These are phyloP conservation scores for Kradibia gibbosae DNA, from an alignment of 1,140 invertebrate genomes.

Conservation along the genomic window DNA sequence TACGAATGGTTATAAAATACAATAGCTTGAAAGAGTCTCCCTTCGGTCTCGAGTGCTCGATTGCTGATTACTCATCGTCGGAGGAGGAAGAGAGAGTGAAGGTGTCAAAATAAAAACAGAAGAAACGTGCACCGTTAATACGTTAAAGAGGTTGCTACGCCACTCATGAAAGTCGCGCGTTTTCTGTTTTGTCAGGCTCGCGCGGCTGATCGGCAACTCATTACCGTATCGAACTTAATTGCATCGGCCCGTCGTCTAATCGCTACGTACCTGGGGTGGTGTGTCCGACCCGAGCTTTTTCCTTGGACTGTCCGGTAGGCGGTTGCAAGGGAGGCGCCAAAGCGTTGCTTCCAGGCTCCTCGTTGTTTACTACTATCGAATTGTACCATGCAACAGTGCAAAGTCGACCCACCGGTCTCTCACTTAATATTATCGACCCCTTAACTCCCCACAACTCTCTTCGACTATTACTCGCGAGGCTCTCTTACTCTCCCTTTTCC, in stretches of 20 bases:
- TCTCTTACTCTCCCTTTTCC: background rate
- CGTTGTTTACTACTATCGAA: constrained; percentile 72
- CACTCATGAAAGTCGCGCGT: background rate
- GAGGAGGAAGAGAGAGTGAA: background rate
- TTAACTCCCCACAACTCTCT: background rate
- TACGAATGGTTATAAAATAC: background rate
- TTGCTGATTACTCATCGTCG: background rate
- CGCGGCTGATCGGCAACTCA: background rate
- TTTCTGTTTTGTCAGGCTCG: background rate
- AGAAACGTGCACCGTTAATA: background rate
- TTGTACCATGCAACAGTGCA: constrained; percentile 74
- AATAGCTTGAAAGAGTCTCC: background rate
- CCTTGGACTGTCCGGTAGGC: constrained; percentile 62
- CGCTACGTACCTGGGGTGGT: constrained; percentile 70
- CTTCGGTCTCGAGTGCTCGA: background rate
- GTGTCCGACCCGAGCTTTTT: constrained; percentile 69
- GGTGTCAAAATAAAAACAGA: background rate
- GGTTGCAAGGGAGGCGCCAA: constrained; percentile 40
- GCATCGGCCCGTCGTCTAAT: background rate
- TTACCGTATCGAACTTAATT: background rate
- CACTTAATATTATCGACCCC: constrained; percentile 57
- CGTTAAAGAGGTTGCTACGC: background rate
- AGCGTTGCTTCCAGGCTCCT: constrained; percentile 65
- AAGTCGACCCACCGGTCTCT: constrained; percentile 72
- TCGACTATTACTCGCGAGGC: background rate